Evolutionary conservation across 2,888 invertebrate genomes (phyloP), one percentile per base, ranked within the genome.

Genomic region (Eupsilia transversa): DNA sequence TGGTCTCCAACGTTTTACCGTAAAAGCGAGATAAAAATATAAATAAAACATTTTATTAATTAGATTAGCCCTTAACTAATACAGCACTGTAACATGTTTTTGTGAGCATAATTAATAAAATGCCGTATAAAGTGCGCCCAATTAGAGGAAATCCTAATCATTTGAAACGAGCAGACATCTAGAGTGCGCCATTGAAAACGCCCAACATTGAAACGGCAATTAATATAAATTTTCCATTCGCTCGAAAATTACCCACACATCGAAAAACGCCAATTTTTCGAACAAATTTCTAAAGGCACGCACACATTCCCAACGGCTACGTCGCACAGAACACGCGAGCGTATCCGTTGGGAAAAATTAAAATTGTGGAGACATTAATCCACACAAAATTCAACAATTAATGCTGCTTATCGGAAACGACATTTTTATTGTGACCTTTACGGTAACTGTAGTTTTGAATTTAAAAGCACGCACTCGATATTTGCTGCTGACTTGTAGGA

Each of bases 401-500:
- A 65, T 61, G 54, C 52, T 65, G 35, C 74, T 65, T 77, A 79
- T 85, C 43, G 56, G 63, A 54, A 77, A 74, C 52, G 72, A 76
- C 80, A 85, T 85, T 80, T 82, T 83, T 85, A 72, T 65, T 41
- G 54, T 77, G 83, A 85, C 86, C 78, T 85, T 85, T 85, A 59
- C 20, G 14, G 0, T 77, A 77, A 85, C 74, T 74, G 85, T 82
- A 68, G 70, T 71, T 74, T 64, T 67, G 66, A 76, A 72, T 77
- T 82, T 82, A 82, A 64, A 81, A 82, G 33, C 74, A 68, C 61
- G 77, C 85, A 63, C 57, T 69, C 35, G 49, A 57, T 74, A 60
- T 66, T 65, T 54, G 59, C 66, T 57, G 27, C 27, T 65, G 17
- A 67, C 43, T 78, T 70, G 61, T 57, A 68, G 71, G 68, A 77